Conservation (phyloP, 2,113 vertebrate species). For the Rhea americana region DNA sequence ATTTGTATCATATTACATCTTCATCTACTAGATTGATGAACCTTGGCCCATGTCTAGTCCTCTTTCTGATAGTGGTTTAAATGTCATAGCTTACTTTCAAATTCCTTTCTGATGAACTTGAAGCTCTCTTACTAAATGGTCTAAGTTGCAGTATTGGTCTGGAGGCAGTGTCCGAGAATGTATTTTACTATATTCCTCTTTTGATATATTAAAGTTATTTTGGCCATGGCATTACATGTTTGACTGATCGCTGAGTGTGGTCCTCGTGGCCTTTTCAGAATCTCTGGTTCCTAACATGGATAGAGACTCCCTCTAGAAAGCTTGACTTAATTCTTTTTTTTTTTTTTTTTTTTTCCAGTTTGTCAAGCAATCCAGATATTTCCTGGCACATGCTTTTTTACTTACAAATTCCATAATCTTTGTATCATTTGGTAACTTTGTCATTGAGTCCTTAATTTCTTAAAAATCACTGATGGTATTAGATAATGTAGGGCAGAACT, state of each 20-base stretch:
- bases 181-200: neutral
- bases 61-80: neutral
- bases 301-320: neutral
- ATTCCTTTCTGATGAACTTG: neutral
- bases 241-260: neutral
- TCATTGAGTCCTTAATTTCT: neutral
- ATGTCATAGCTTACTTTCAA: neutral
- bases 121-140: neutral
- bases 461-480: neutral
- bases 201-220: neutral
- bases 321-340: neutral
- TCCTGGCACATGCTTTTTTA: neutral
- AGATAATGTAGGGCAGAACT: neutral
- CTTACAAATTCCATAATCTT: neutral
- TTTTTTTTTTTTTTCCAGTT: neutral
- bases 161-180: neutral
- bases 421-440: neutral
- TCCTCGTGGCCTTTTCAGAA: neutral
- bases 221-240: fast-evolving
- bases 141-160: neutral
- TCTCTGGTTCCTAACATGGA: neutral
- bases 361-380: neutral
- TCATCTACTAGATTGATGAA: neutral
- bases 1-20: neutral
- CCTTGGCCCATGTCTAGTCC: neutral